A percentile compares a stretch with the other conserved stretches of the same genome.
Conservation (phyloP, 2,797 vertebrate genomes). For the Mionectes olivaceus region DNA sequence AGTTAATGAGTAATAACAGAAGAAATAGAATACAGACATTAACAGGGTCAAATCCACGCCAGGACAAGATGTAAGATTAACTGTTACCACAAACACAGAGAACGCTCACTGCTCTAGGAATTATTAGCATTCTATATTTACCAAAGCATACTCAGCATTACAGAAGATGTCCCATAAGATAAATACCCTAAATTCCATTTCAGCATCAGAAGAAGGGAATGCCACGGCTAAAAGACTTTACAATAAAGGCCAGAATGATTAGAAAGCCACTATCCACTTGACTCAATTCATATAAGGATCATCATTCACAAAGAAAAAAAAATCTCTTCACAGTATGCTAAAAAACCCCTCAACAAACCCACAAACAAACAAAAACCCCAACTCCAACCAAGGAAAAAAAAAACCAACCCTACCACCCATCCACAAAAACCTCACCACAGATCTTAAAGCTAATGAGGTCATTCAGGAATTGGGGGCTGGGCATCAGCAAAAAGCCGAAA, state of each 20-base stretch:
- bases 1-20: slow-evolving; percentile 40
- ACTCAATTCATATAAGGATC: background rate
- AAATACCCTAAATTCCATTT: background rate
- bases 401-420: background rate
- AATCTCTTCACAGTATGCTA: background rate
- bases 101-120: background rate
- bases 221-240: background rate
- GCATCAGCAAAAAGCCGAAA: background rate
- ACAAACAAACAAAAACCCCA: background rate
- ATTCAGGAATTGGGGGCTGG: background rate
- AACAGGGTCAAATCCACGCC: background rate
- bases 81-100: background rate
- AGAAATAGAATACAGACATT: background rate
- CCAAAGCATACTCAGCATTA: slow-evolving; percentile 9
- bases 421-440: background rate
- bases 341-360: background rate
- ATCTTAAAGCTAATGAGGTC: background rate
- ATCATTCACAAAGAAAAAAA: background rate
- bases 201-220: background rate
- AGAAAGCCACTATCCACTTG: background rate
- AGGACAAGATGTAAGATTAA: background rate
- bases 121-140: background rate
- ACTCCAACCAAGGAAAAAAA: background rate
- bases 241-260: background rate
- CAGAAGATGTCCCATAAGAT: background rate